Evolutionary conservation across 2,797 vertebrate species (phyloP).

Genomic region (Argya squamiceps): DNA sequence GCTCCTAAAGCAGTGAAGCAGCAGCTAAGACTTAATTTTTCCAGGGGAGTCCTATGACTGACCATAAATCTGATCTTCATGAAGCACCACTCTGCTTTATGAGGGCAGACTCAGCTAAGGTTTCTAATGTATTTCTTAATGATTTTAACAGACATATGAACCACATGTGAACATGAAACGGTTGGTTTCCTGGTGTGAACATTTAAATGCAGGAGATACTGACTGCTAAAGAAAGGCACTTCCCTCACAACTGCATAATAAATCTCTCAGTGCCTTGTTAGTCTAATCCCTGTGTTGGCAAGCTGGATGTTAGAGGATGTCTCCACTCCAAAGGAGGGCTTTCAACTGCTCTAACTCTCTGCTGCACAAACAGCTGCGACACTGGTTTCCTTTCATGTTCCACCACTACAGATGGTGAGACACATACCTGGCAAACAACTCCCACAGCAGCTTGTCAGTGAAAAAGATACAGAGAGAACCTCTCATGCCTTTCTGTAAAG

Average conservation of each 20-base stretch:
- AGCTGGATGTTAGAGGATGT: not conserved
- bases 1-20: not conserved
- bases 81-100: not conserved
- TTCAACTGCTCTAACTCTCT: not conserved
- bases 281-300: not conserved
- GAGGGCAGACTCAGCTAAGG: not conserved
- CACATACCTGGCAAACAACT: not conserved
- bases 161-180: rapidly evolving
- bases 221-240: not conserved
- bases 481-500: not conserved
- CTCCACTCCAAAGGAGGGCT: not conserved
- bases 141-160: not conserved
- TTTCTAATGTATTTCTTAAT: not conserved
- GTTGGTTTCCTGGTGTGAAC: not conserved
- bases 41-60: not conserved
- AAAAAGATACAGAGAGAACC: not conserved
- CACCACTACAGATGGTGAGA: not conserved
- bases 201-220: not conserved
- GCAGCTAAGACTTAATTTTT: not conserved
- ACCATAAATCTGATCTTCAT: not conserved
- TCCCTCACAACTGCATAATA: not conserved
- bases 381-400: not conserved
- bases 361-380: not conserved
- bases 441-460: not conserved
- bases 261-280: not conserved